Percentiles rank a stretch among this genome's conserved stretches.
phyloP scores from a whole-genome alignment of 2,113 vertebrate genomes.

The Rostratula benghalensis region DNA sequence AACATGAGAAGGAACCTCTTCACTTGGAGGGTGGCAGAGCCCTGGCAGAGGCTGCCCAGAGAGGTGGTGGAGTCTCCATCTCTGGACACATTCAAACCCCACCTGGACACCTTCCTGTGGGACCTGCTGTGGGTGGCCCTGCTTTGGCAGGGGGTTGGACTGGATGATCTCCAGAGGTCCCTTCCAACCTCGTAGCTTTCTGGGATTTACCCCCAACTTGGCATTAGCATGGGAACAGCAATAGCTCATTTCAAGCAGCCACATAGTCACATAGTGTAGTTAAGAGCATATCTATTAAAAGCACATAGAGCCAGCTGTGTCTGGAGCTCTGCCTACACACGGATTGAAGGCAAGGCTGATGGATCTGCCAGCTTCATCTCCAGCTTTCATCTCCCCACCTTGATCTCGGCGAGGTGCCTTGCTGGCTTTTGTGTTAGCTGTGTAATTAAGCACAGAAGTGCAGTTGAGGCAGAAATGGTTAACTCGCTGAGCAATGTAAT shows the following conservation, averaged over 20 bases:
- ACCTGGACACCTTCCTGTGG: too few species aligned
- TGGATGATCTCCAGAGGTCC: too few species aligned
- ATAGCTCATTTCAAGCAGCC: neutral
- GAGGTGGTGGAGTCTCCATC: too few species aligned
- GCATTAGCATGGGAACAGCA: neutral
- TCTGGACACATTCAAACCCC: too few species aligned
- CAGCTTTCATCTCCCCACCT: neutral
- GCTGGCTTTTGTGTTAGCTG: neutral
- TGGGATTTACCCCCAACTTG: neutral
- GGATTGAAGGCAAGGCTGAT: neutral
- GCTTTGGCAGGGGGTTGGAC: too few species aligned
- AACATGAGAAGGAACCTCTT: too few species aligned
- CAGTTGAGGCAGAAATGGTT: neutral
- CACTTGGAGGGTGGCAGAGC: too few species aligned
- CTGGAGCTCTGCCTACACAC: neutral
- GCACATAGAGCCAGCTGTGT: neutral
- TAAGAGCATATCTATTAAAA: neutral
- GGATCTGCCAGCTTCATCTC: neutral
- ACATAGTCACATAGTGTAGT: rapidly evolving
- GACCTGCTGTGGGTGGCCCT: too few species aligned
- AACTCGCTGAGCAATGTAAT: neutral
- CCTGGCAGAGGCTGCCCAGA: too few species aligned
- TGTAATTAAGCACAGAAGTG: neutral
- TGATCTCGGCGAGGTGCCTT: neutral
- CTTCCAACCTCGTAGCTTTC: too few species aligned